Evolutionary conservation across 2,888 invertebrate genomes (phyloP).

Genomic region (Diachrysia chrysitis): DNA sequence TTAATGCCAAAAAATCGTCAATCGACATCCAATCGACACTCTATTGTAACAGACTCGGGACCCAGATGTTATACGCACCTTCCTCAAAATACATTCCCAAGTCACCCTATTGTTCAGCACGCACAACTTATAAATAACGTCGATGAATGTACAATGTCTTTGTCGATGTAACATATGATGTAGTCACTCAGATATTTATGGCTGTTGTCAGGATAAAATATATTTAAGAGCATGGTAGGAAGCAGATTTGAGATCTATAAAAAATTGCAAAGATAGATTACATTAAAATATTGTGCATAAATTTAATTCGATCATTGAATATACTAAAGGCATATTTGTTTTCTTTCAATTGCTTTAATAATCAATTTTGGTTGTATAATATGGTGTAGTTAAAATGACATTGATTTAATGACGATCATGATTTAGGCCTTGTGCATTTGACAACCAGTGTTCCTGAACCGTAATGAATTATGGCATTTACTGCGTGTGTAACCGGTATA

Average conservation of each 20-base stretch:
- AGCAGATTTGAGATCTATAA: not conserved
- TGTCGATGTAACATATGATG: conserved; percentile 29
- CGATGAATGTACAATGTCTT: conserved; percentile 54
- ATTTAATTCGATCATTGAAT: too few relatives aligned
- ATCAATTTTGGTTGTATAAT: not conserved
- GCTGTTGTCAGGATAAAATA: not conserved
- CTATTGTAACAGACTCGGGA: too few relatives aligned
- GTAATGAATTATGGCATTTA: not conserved
- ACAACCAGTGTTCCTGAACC: not conserved
- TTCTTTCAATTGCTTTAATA: not conserved
- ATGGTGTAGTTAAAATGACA: not conserved
- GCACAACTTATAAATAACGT: conserved; percentile 53
- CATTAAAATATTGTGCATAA: too few relatives aligned
- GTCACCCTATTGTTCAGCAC: conserved; percentile 19
- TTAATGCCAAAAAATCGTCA: too few relatives aligned
- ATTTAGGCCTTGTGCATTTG: not conserved
- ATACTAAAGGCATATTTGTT: too few relatives aligned
- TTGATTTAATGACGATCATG: conserved; percentile 3
- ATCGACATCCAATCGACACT: too few relatives aligned
- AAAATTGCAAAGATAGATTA: not conserved
- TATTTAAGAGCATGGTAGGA: not conserved
- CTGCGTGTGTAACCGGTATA: too few relatives aligned
- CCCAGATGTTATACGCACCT: too few relatives aligned
- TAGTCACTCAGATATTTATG: conserved; percentile 8
- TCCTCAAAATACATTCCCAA: too few relatives aligned